Percentiles rank a stretch among this genome's conserved stretches.
Conservation (phyloP, 2,113 vertebrate species). For the Pipa parva region DNA sequence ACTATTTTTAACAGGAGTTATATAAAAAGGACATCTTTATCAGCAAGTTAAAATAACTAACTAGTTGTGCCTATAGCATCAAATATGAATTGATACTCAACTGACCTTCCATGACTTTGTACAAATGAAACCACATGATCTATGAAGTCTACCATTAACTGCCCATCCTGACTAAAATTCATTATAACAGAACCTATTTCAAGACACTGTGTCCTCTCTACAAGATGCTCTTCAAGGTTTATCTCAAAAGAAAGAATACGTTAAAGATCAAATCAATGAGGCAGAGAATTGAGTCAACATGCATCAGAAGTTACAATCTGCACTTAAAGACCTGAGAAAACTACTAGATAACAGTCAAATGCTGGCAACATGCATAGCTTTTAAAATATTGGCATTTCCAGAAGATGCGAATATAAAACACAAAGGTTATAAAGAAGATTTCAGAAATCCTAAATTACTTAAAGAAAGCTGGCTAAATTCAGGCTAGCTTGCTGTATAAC, state of each 20-base stretch:
- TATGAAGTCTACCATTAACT: constrained; percentile 19
- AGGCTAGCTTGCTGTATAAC: no score
- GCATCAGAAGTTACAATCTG: constrained; percentile 38
- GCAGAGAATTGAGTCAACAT: constrained; percentile 27
- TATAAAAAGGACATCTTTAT: no score
- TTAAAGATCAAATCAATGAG: constrained; percentile 41
- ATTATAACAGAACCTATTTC: constrained; percentile 33
- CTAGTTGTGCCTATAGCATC: neutral
- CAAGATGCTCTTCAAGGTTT: constrained; percentile 37
- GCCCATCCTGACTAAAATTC: constrained; percentile 27
- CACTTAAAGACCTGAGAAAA: constrained; percentile 31
- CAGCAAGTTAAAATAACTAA: neutral
- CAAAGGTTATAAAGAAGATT: constrained; percentile 1
- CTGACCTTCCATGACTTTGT: constrained; percentile 33
- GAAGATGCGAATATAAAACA: constrained; percentile 14
- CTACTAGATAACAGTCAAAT: constrained; percentile 8
- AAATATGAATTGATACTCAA: neutral
- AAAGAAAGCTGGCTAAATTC: no score
- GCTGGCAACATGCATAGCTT: constrained; percentile 6
- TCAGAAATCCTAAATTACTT: neutral
- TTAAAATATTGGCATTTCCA: constrained; percentile 17
- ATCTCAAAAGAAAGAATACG: constrained; percentile 23
- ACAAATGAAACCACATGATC: constrained; percentile 10
- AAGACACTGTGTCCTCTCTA: constrained; percentile 31
- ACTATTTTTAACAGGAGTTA: no score